Evolutionary conservation across 2,888 invertebrate genomes (phyloP), one percentile per base, ranked within the genome.

Genomic region (Mycalesis mineus): DNA sequence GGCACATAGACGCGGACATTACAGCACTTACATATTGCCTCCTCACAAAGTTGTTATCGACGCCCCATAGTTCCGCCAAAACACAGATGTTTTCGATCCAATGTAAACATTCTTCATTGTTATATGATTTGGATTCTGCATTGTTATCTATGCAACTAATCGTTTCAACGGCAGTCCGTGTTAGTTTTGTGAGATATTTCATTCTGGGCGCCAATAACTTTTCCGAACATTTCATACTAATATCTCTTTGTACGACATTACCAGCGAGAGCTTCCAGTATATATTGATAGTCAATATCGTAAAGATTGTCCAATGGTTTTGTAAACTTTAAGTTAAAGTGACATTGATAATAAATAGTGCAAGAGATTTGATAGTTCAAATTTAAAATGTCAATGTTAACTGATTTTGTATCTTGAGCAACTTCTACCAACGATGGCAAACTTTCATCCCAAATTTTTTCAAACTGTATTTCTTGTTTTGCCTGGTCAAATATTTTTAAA

Each of bases 351-450:
- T 95, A 93, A 55, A 97, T 88, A 1, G 94, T 93, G 62, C 93
- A 90, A 1, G 94, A 92, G 54, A 97, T 88, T 80, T 97, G 96
- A 68, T 94, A 93, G 79, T 97, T 97, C 56, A 97, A 87, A 67
- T 94, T 92, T 7, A 98, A 84, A 64, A 97, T 88, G 66, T 95
- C 94, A 62, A 92, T 93, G 79, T 95, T 95, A 0, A 95, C 93
- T 55, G 91, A 90, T 65, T 93, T 93, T 73, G 96, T 96, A 61
- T 94, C 93, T 61, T 96, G 86, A 0, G 97, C 96, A 44, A 96
- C 89, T 77, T 95, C 94, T 0, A 94, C 93, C 56, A 98, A 86
- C 0, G 97, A 92, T 57, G 93, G 92, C 22, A 90, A 88, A 52
- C 91, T 90, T 64, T 92, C 92, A 66, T 92, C 94, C 94, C 91